Percentiles rank a stretch among this genome's conserved stretches.
Evolutionary conservation across 2,888 invertebrate genomes (phyloP).

Genomic region (Sinelater perroti): DNA sequence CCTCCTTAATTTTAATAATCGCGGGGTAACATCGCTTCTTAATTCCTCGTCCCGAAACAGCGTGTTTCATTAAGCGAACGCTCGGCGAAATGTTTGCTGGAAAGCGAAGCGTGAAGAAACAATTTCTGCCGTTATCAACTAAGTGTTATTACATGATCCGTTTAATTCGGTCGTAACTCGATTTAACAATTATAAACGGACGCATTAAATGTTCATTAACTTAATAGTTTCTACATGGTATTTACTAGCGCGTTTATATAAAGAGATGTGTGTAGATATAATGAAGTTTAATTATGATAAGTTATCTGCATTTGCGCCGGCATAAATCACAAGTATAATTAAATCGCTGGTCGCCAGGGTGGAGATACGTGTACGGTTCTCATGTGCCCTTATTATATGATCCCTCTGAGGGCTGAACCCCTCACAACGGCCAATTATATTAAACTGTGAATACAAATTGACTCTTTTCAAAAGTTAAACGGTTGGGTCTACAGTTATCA

Average conservation of each 20-base stretch:
- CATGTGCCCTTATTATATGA: slow-evolving; percentile 56
- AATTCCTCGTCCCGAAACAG: no score
- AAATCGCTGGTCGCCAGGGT: slow-evolving; percentile 53
- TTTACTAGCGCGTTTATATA: slow-evolving; percentile 52
- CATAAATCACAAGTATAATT: slow-evolving; percentile 57
- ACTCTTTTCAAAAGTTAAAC: slow-evolving; percentile 59
- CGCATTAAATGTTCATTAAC: slow-evolving; percentile 51
- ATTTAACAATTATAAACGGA: slow-evolving; percentile 46
- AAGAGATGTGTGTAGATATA: slow-evolving; percentile 53
- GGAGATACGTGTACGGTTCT: slow-evolving; percentile 51
- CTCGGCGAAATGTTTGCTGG: no score
- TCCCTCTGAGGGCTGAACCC: slow-evolving; percentile 47
- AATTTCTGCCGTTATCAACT: slow-evolving; percentile 34
- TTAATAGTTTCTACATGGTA: slow-evolving; percentile 48
- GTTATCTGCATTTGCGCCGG: slow-evolving; percentile 54
- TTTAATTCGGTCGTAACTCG: slow-evolving; percentile 44
- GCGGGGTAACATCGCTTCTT: no score
- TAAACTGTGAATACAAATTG: slow-evolving; percentile 58
- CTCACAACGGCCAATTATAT: slow-evolving; percentile 50
- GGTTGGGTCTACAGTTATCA: slow-evolving; percentile 56
- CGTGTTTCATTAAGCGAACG: no score
- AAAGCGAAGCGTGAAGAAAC: neutral
- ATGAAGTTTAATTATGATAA: slow-evolving; percentile 56
- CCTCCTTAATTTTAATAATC: no score
- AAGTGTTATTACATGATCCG: slow-evolving; percentile 53